A percentile compares a stretch with the other conserved stretches of the same genome.
Conservation (phyloP, 2,888 invertebrate species). For the Myathropa florea region DNA sequence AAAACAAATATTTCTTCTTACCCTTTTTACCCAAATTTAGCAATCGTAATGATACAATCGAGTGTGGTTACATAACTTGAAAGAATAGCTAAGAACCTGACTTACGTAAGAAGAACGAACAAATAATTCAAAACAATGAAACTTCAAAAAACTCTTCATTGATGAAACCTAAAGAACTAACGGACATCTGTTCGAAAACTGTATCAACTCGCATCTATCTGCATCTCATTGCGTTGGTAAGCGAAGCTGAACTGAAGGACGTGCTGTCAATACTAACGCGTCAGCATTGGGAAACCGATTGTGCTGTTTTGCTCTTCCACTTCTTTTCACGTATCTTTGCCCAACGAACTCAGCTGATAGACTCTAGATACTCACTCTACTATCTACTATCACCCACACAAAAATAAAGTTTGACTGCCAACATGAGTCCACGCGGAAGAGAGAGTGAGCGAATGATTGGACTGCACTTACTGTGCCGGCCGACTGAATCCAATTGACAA, state of each 20-base stretch:
- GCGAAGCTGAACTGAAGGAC: constrained; percentile 38
- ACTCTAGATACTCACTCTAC: background rate
- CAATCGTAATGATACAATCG: background rate
- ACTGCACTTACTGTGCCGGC: background rate
- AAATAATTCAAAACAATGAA: background rate
- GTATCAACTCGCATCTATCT: constrained; percentile 4
- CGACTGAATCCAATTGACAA: constrained; percentile 48
- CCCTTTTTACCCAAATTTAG: background rate
- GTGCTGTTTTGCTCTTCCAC: constrained; percentile 26
- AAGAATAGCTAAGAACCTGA: background rate
- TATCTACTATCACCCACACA: background rate
- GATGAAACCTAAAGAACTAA: background rate
- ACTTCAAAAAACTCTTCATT: background rate
- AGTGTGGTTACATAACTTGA: background rate
- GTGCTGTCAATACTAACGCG: constrained; percentile 56
- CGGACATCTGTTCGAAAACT: background rate
- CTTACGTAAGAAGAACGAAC: background rate
- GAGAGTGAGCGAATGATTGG: constrained; percentile 23
- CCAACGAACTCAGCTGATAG: background rate
- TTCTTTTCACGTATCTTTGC: constrained; percentile 8
- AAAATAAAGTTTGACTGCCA: background rate
- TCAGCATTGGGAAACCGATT: constrained; percentile 32
- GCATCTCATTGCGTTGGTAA: constrained; percentile 54
- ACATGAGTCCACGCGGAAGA: background rate
- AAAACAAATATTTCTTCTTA: background rate